Conservation (phyloP, 2,113 vertebrate genomes). For the Semicossyphus pulcher region DNA sequence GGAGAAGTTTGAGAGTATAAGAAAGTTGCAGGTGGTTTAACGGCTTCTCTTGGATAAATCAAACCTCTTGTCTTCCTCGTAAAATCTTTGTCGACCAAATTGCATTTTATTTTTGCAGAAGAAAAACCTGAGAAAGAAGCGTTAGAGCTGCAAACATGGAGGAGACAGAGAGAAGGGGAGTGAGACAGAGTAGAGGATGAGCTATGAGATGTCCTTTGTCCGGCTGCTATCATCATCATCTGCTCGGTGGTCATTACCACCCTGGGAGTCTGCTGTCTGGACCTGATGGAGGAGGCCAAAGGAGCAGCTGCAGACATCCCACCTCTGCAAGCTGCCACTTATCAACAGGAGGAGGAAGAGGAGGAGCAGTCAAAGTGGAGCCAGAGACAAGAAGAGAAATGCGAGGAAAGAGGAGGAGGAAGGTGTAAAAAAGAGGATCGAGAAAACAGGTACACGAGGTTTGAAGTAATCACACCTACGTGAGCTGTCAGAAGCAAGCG, state of each 20-base stretch:
- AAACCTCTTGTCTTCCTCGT: not conserved
- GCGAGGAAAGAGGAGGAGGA: not conserved
- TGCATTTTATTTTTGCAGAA: slow-evolving; percentile 4
- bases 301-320: slow-evolving; percentile 81
- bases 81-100: not conserved
- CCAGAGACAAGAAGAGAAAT: not conserved
- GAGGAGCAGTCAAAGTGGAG: slow-evolving; percentile 4
- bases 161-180: slow-evolving; percentile 22
- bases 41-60: not conserved
- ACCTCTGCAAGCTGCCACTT: slow-evolving; percentile 75
- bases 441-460: not conserved
- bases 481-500: slow-evolving; percentile 2
- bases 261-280: slow-evolving; percentile 79
- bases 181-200: slow-evolving; percentile 45
- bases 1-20: not conserved
- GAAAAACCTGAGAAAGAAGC: not conserved
- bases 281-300: slow-evolving; percentile 71
- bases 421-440: slow-evolving; percentile 8
- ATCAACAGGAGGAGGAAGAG: slow-evolving; percentile 35
- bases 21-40: slow-evolving; percentile 18
- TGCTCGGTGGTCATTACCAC: slow-evolving; percentile 81
- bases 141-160: slow-evolving; percentile 18
- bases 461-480: slow-evolving; percentile 48
- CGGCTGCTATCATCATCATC: slow-evolving; percentile 82
- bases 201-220: slow-evolving; percentile 76